These are phyloP conservation scores for Troglohyphantes excavatus DNA, from an alignment of 2,888 invertebrate genomes.

Conservation along the genomic window DNA sequence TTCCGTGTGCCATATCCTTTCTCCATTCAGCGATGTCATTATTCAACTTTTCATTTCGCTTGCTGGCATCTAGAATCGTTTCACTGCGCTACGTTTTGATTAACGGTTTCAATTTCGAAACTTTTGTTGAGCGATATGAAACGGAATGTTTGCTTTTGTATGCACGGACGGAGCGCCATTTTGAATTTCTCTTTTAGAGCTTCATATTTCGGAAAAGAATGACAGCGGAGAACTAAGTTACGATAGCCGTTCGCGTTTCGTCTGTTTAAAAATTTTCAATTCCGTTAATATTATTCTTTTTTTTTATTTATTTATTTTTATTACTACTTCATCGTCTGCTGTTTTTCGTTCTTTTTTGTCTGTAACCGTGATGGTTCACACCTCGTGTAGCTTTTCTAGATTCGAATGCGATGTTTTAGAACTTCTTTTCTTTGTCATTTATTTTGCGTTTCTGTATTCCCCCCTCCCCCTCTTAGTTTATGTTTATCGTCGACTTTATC, in stretches of 20 bases:
- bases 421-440: conserved; percentile 34
- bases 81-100: conserved; percentile 70
- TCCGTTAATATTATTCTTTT: conserved; percentile 11
- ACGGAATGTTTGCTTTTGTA: conserved; percentile 62
- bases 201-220: conserved; percentile 66
- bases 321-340: neutral
- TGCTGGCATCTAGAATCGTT: conserved; percentile 65
- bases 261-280: conserved; percentile 40
- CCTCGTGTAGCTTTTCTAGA: conserved; percentile 40
- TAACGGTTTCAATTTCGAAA: conserved; percentile 75
- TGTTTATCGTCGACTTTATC: conserved; percentile 64
- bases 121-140: conserved; percentile 73
- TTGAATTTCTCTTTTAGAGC: conserved; percentile 72
- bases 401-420: conserved; percentile 35
- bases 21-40: conserved; percentile 59
- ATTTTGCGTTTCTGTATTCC: conserved; percentile 2
- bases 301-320: conserved; percentile 9
- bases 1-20: conserved; percentile 61
- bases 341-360: conserved; percentile 14
- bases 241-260: conserved; percentile 44
- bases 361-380: conserved; percentile 38
- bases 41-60: conserved; percentile 74
- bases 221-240: conserved; percentile 66
- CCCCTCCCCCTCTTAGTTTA: conserved; percentile 18
- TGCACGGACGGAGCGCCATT: conserved; percentile 65